A percentile compares a stretch with the other conserved stretches of the same genome.
Evolutionary conservation across 2,797 vertebrate species (phyloP).

Genomic region (Lutra lutra): DNA sequence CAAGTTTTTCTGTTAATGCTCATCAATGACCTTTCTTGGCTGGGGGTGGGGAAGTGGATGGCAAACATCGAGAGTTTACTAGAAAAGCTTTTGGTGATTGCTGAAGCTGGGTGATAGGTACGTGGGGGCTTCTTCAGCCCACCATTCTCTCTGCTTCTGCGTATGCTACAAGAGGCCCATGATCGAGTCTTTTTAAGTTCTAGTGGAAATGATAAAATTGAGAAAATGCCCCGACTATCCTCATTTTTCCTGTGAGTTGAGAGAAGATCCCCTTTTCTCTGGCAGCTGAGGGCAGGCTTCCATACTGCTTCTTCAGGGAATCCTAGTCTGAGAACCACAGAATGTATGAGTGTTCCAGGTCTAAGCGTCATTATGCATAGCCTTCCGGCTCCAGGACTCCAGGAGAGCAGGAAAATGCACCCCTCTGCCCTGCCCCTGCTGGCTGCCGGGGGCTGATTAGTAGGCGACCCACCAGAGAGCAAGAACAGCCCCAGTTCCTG

Average conservation of each 20-base stretch:
- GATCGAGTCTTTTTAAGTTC: background rate
- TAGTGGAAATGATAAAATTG: constrained; percentile 5
- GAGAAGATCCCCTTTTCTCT: background rate
- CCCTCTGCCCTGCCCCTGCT: too few relatives aligned
- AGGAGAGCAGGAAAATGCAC: background rate
- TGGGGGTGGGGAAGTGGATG: background rate
- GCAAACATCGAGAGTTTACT: background rate
- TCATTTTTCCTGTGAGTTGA: background rate
- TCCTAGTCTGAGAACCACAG: background rate
- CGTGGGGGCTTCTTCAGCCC: background rate
- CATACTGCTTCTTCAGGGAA: background rate
- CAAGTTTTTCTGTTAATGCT: background rate
- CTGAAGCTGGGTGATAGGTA: background rate
- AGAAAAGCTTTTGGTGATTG: background rate
- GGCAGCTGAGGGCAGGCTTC: background rate
- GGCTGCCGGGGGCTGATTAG: too few relatives aligned
- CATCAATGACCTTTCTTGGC: background rate
- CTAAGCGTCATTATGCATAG: background rate
- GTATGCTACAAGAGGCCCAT: background rate
- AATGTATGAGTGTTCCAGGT: background rate
- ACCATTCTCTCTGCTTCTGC: background rate
- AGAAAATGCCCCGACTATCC: background rate
- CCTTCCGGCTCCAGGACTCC: background rate
- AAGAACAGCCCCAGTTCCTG: background rate
- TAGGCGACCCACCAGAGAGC: rapidly evolving